Evolutionary conservation across 2,888 invertebrate species (phyloP).

Genomic region (Trichopria drosophilae): DNA sequence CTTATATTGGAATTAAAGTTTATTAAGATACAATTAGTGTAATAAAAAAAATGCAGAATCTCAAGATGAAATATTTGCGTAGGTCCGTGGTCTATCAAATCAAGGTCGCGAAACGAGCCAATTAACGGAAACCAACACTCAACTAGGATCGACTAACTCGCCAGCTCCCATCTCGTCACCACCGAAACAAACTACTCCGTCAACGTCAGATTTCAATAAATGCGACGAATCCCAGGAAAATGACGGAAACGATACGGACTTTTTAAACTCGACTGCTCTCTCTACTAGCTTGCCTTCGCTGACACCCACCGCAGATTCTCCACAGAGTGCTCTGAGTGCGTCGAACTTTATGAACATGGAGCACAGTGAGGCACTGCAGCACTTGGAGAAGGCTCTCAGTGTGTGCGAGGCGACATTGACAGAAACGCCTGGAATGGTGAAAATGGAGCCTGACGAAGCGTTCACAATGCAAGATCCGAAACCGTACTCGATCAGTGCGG

Average conservation of each 20-base stretch:
- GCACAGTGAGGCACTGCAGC: slow-evolving; percentile 55
- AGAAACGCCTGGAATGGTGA: slow-evolving; percentile 55
- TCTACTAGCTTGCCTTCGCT: slow-evolving; percentile 31
- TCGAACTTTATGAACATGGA: slow-evolving; percentile 54
- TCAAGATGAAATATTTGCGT: too few relatives aligned
- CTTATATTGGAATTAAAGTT: too few relatives aligned
- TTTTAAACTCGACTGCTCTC: slow-evolving; percentile 35
- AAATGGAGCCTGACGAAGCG: slow-evolving; percentile 56
- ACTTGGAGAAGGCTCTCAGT: slow-evolving; percentile 54
- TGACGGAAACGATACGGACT: slow-evolving; percentile 42
- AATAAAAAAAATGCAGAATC: too few relatives aligned
- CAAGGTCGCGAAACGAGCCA: slow-evolving; percentile 49
- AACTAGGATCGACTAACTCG: slow-evolving; percentile 39
- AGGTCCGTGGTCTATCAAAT: slow-evolving; percentile 55
- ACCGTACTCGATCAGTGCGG: slow-evolving; percentile 55
- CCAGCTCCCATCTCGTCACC: slow-evolving; percentile 35
- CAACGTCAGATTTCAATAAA: slow-evolving; percentile 18
- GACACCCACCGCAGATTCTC: slow-evolving; percentile 22
- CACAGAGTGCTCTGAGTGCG: slow-evolving; percentile 43
- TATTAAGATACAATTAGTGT: too few relatives aligned
- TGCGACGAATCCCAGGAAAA: slow-evolving; percentile 32
- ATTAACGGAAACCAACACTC: slow-evolving; percentile 38
- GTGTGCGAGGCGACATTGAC: slow-evolving; percentile 56
- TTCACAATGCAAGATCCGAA: slow-evolving; percentile 50
- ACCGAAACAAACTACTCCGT: too few relatives aligned